These are phyloP conservation scores for Cassiopea andromeda DNA, from an alignment of 30 jellyfish, hydroid and myxozoan genomes.

Conservation along the genomic window DNA sequence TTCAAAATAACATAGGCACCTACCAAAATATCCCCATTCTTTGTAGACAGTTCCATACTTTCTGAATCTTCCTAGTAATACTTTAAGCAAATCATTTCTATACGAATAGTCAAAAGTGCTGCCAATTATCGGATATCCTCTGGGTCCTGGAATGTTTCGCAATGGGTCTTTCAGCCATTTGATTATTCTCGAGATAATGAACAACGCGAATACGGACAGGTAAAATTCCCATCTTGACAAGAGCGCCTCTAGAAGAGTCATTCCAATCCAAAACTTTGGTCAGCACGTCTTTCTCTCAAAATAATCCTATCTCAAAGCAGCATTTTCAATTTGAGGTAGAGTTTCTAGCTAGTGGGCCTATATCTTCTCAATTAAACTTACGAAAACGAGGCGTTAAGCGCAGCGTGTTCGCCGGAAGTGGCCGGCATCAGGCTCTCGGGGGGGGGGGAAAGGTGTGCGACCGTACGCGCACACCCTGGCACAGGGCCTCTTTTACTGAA, in stretches of 20 bases:
- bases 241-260: conserved; percentile 15
- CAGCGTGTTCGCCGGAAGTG: too few relatives aligned
- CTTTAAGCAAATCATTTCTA: conserved; percentile 5
- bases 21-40: conserved; percentile 13
- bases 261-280: background rate
- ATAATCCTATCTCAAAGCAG: background rate
- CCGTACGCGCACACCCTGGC: too few relatives aligned
- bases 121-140: conserved; percentile 49
- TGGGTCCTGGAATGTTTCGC: conserved; percentile 46
- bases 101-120: conserved; percentile 25
- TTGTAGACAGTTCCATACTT: conserved; percentile 29
- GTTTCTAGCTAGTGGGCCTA: too few relatives aligned
- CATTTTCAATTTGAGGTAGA: background rate
- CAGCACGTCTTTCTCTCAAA: background rate
- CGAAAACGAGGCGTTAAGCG: too few relatives aligned
- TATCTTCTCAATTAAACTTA: too few relatives aligned
- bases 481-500: too few relatives aligned
- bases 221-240: conserved; percentile 43
- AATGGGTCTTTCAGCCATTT: conserved; percentile 52
- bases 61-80: background rate
- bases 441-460: too few relatives aligned
- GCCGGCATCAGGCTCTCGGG: too few relatives aligned
- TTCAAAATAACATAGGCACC: too few relatives aligned
- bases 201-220: background rate
- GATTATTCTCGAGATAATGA: conserved; percentile 9